phyloP scores from a whole-genome alignment of 2,113 vertebrate genomes.

The Furnarius figulus region DNA sequence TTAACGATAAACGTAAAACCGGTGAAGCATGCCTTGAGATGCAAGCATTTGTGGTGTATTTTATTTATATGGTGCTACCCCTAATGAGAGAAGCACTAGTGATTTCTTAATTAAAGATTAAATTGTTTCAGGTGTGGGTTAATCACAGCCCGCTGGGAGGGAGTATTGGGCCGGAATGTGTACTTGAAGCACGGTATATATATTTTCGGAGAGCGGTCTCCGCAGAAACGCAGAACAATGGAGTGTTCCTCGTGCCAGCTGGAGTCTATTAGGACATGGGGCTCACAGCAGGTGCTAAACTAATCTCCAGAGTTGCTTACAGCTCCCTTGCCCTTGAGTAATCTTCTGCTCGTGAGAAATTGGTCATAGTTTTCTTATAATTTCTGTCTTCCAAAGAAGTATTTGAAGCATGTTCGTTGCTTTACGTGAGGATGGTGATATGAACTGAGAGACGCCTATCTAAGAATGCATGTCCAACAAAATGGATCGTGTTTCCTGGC shows the following conservation, averaged over 20 bases:
- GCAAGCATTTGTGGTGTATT: rapidly evolving
- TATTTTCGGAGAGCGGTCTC: neutral
- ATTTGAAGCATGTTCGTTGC: neutral
- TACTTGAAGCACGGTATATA: neutral
- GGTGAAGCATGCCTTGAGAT: neutral
- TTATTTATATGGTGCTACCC: neutral
- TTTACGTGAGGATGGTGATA: neutral
- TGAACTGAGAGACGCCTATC: neutral
- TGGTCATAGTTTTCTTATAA: neutral
- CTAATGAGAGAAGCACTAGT: neutral
- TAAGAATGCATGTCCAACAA: neutral
- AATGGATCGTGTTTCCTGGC: neutral
- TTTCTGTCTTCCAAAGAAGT: neutral
- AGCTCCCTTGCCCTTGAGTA: neutral
- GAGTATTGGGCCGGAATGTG: neutral
- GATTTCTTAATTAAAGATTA: neutral
- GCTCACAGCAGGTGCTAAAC: neutral
- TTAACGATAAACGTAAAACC: neutral
- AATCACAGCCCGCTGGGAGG: conserved; percentile 6
- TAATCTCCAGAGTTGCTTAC: neutral
- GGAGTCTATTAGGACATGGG: rapidly evolving
- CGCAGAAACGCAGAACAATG: neutral
- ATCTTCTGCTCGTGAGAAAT: neutral
- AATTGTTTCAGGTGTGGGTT: neutral
- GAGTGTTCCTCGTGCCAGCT: neutral